Evolutionary conservation across 2,888 invertebrate species (phyloP), one percentile per base, ranked within the genome.

Genomic region (Panopea generosa): DNA sequence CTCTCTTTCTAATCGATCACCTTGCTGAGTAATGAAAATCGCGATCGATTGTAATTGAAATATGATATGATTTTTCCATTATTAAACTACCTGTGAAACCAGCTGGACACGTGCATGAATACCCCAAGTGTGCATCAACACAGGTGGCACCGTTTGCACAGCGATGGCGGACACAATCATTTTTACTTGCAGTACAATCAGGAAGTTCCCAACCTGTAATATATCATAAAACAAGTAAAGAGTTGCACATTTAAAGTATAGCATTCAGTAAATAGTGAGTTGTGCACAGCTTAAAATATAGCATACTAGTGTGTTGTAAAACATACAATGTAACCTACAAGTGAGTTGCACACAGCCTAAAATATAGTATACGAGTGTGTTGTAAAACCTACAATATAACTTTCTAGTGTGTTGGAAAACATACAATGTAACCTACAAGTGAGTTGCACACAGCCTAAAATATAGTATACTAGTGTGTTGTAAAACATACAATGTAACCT

Each of bases 81-180:
- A 7, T 33, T 33, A 33, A 7, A 33, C 33, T 33, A 33, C 33
- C 33, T 33, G 33, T 33, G 4, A 71, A 81, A 9, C 82, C 78
- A 24, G 20, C 43, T 2, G 40, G 43, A 68, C 86, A 87, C 24
- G 40, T 24, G 62, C 87, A 86, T 7, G 40, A 14, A 63, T 77
- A 87, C 7, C 73, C 67, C 33, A 52, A 49, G n/a, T 62, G 61
- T 22, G 29, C 68, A 56, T 85, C 83, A 0, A 81, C 18, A 67
- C 86, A 87, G 2, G 74, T 79, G 11, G 67, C 80, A 3, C 62
- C 63, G 33, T 68, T 68, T 6, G 49, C 59, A 62, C 84, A 84
- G 9, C 43, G 22, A 20, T 77, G 43, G 0, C 20, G 50, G 3
- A 49, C 20, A 63, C 84, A 84, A 38, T 84, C 84, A 47, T 84